Evolutionary conservation across 2,113 vertebrate species (phyloP), one percentile per base, ranked within the genome.

Genomic region (Phylloscopus whistleri): DNA sequence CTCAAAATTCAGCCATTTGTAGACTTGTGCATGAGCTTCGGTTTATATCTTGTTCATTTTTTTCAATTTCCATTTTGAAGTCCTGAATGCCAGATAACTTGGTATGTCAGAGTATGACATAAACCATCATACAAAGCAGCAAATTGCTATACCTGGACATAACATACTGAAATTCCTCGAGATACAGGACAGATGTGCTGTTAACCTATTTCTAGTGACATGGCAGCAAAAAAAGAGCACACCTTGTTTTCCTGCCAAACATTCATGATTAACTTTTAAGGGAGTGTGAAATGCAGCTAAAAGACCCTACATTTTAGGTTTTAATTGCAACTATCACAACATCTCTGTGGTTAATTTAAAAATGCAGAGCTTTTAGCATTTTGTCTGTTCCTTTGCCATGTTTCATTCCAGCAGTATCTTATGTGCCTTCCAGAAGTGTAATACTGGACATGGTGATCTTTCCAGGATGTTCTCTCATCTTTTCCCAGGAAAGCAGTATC

Each of bases 21-120:
- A 56, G 59, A 48, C 6, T 44, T 56, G 33, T 14, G 3, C 0
- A 0, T 53, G 22, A 66, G 17, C n/a, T 86, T 53, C 1, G 1
- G 15, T 75, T 89, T 91, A 16, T 15, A 27, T 44, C 52, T 26
- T 68, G 19, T 52, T 49, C 1, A 10, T 37, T 52, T 58, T 43
- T 92, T 75, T 31, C 7, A 18, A 3, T 51, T 82, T 85, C 84
- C 3, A 6, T 80, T 88, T 82, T 85, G 28, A 67, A 49, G 70
- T 76, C 39, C 43, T 14, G 33, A 84, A 23, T 58, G 28, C 41
- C 43, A 35, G 63, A 33, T 67, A 66, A 84, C 30, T 70, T 59
- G 28, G 8, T 13, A 23, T 30, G 46, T 46, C 37, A 49, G 10
- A 31, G 12, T 31, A 30, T 46, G 84, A 41, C 51, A 72, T 46